Evolutionary conservation across 1,140 invertebrate genomes (phyloP).

Genomic region (Melanaphis sacchari): DNA sequence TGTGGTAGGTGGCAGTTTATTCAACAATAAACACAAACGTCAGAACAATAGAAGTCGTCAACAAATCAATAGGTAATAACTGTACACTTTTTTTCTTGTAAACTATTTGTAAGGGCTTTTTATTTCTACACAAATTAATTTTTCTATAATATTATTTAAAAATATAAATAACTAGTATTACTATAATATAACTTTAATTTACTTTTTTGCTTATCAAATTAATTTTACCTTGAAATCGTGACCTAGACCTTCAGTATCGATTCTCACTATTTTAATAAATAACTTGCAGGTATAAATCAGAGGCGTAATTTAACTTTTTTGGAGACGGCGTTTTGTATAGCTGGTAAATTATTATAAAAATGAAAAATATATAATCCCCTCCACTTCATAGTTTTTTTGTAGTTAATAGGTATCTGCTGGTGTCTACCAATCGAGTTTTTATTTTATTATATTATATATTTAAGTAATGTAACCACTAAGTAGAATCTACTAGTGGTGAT

Average conservation of each 20-base stretch:
- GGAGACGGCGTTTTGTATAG: neutral
- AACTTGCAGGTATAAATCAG: neutral
- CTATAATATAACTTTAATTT: neutral
- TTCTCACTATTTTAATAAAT: neutral
- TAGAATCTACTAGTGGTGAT: neutral
- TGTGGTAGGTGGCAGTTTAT: neutral
- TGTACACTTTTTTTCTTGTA: neutral
- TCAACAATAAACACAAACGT: neutral
- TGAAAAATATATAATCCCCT: neutral
- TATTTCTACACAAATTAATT: neutral
- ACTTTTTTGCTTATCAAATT: slow-evolving; percentile 13
- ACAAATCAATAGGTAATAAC: neutral
- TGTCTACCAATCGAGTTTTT: neutral
- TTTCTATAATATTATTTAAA: neutral
- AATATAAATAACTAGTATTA: no score
- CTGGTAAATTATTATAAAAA: neutral
- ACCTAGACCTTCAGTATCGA: slow-evolving; percentile 34
- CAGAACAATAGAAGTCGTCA: neutral
- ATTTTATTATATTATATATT: neutral
- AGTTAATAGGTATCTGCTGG: neutral
- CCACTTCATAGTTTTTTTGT: neutral
- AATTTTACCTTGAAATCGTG: slow-evolving; percentile 36
- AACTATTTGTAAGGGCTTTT: neutral
- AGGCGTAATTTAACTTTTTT: neutral
- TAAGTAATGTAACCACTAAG: neutral